phyloP scores from a whole-genome alignment of 1,140 invertebrate species.

The Episyrphus balteatus region DNA sequence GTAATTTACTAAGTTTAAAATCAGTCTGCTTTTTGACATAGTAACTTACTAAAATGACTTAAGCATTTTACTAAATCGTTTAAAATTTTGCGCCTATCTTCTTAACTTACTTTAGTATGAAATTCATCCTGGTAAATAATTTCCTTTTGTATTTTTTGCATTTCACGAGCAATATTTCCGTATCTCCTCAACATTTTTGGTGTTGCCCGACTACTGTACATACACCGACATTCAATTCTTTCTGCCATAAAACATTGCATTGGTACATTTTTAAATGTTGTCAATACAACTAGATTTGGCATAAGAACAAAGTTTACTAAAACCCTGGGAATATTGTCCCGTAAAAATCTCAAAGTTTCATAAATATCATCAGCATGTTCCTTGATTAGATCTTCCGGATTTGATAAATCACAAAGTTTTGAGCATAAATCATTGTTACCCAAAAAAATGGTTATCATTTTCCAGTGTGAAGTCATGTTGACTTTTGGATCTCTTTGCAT shows the following conservation, averaged over 20 bases:
- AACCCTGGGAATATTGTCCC: slow-evolving; percentile 26
- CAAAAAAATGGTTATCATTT: slow-evolving; percentile 53
- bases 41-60: too few relatives aligned
- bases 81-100: too few relatives aligned
- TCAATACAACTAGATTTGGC: slow-evolving; percentile 27
- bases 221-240: slow-evolving; percentile 41
- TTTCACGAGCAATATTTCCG: slow-evolving; percentile 34
- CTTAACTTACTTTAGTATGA: slow-evolving; percentile 8
- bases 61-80: too few relatives aligned
- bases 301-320: slow-evolving; percentile 22
- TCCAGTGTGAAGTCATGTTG: slow-evolving; percentile 55
- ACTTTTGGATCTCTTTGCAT: slow-evolving; percentile 47
- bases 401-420: slow-evolving; percentile 42
- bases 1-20: too few relatives aligned
- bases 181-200: slow-evolving; percentile 15
- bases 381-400: slow-evolving; percentile 10
- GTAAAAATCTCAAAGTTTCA: slow-evolving; percentile 16
- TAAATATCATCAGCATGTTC: slow-evolving; percentile 22
- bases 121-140: slow-evolving; percentile 30
- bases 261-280: slow-evolving; percentile 21
- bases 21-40: background rate
- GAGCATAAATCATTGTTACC: slow-evolving; percentile 61
- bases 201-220: slow-evolving; percentile 31
- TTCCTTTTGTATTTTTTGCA: slow-evolving; percentile 34
- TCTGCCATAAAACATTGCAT: slow-evolving; percentile 34